Evolutionary conservation across 2,888 invertebrate species (phyloP).

Genomic region (Didymodactylos carnosus): DNA sequence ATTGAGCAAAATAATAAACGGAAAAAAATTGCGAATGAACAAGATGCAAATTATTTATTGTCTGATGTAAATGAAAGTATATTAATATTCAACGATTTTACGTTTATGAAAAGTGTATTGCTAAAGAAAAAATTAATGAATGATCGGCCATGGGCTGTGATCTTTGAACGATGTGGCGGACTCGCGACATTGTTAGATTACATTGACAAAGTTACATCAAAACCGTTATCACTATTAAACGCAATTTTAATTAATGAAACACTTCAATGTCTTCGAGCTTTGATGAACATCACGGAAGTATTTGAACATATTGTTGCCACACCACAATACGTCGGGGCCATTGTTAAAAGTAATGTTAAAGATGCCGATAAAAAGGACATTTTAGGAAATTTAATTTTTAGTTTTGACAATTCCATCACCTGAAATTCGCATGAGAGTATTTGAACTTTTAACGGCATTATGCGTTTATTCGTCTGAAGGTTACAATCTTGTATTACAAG

Average conservation of each 20-base stretch:
- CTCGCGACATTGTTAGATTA: not conserved
- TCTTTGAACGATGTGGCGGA: not conserved
- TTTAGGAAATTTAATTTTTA: not conserved
- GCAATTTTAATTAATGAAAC: not conserved
- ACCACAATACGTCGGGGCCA: not conserved
- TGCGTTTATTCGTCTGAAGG: not conserved
- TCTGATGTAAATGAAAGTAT: not conserved
- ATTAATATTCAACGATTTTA: not conserved
- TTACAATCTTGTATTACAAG: not conserved
- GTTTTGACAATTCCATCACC: not conserved
- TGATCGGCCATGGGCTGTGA: not conserved
- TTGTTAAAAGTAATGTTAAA: not conserved
- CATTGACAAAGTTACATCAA: not conserved
- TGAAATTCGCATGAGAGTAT: not conserved
- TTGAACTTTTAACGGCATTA: not conserved
- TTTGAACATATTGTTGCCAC: not conserved
- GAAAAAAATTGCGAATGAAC: not conserved
- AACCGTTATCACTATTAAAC: not conserved
- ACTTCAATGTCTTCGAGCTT: not conserved
- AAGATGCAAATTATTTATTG: not conserved
- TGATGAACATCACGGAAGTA: not conserved
- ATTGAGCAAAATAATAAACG: not conserved
- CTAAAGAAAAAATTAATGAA: not conserved
- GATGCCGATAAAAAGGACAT: not conserved
- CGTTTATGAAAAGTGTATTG: not conserved